Evolutionary conservation across 2,888 invertebrate species (phyloP).

Genomic region (Ennomos fuscantarius): DNA sequence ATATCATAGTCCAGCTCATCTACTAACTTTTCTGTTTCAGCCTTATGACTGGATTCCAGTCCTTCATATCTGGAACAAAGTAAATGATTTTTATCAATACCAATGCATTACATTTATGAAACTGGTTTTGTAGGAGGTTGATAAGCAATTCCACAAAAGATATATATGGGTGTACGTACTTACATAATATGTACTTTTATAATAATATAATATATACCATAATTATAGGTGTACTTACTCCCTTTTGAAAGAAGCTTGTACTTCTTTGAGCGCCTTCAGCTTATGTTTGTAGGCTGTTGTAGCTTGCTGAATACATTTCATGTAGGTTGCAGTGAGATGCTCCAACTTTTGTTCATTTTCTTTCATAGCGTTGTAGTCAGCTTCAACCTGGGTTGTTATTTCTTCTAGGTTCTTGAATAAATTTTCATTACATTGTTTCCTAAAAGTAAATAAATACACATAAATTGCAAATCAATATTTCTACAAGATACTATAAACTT

Average conservation of each 20-base stretch:
- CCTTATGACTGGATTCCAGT: conserved; percentile 61
- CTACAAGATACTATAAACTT: not conserved
- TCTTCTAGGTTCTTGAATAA: conserved; percentile 61
- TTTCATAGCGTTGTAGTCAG: conserved; percentile 65
- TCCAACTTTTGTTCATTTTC: conserved; percentile 74
- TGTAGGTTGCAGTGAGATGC: conserved; percentile 60
- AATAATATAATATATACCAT: too few relatives aligned
- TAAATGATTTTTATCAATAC: not conserved
- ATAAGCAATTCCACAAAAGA: too few relatives aligned
- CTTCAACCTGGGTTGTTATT: conserved; percentile 60
- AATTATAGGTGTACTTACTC: conserved; percentile 50
- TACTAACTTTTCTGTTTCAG: conserved; percentile 63
- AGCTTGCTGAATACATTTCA: conserved; percentile 71
- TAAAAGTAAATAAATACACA: conserved; percentile 42
- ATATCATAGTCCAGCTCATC: conserved; percentile 69
- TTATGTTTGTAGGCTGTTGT: conserved; percentile 66
- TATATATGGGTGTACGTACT: too few relatives aligned
- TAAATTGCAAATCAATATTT: conserved; percentile 1
- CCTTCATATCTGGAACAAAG: conserved; percentile 61
- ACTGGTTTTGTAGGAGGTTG: too few relatives aligned
- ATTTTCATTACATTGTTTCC: conserved; percentile 62
- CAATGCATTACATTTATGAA: too few relatives aligned
- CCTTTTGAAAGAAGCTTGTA: conserved; percentile 61
- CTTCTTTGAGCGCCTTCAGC: conserved; percentile 63
- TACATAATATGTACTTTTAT: too few relatives aligned